Base-by-base conservation (phyloP, 2,888 invertebrate genomes). In the Ennomos quercinarius region DNA sequence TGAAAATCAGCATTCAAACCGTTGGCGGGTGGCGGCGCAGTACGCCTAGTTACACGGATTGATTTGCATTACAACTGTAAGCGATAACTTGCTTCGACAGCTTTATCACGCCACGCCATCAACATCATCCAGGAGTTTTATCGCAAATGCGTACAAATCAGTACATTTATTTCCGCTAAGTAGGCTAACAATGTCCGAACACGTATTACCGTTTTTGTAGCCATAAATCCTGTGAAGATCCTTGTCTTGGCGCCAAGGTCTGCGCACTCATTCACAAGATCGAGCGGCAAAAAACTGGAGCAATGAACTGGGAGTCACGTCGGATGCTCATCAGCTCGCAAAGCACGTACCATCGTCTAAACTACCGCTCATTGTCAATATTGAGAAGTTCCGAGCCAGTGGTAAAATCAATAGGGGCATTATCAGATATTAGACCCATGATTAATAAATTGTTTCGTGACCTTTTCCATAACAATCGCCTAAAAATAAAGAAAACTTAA, bases 341-440 rank as follows among this genome's bases (percentile, higher is more conserved):
- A 72, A 73, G 83, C 91, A 91, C 91, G 91, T 91, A 87, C 78
- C 77, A 78, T 82, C 87, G 79, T 87, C 91, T 89, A 90, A 91
- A 91, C 91, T 90, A 89, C 90, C 88, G 87, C 89, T 90, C 87
- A 90, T 90, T 90, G 91, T 91, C 90, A 90, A 91, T 91, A 91
- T 89, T 87, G 84, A 83, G 86, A 87, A 80, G 82, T 80, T 85
- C 83, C 78, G 77, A 86, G 83, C 85, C 84, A 84, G 80, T 84
- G 83, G 82, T 80, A 86, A 84, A 89, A 90, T 89, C 90, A 89
- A 89, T 89, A 89, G 76, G 83, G 71, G 78, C 80, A 86, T 87
- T 89, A 89, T 85, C 80, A 77, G 78, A 80, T 85, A 86, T 86
- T 83, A 83, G 77, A 83, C 79, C 79, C 79, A 84, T 82, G 81